Percentiles rank a stretch among this genome's conserved stretches.
phyloP scores from a whole-genome alignment of 2,797 vertebrate species.

The Sebastes steindachneri region DNA sequence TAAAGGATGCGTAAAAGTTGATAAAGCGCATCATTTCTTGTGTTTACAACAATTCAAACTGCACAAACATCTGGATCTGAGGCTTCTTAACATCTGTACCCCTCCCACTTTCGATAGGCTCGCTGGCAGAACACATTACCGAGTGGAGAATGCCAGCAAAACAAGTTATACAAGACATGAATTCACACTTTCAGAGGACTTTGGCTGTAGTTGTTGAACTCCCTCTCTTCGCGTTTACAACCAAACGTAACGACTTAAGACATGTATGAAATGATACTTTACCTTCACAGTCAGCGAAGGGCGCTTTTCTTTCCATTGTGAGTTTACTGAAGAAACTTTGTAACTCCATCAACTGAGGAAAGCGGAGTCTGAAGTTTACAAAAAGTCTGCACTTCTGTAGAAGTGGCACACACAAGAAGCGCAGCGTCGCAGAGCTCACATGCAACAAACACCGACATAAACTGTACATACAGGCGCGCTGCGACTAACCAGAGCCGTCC shows the following conservation, averaged over 20 bases:
- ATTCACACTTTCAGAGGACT: constrained; percentile 39
- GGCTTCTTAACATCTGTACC: constrained; percentile 79
- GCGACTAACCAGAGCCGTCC: constrained; percentile 25
- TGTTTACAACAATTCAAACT: constrained; percentile 52
- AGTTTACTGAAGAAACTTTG: constrained; percentile 75
- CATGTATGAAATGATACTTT: constrained; percentile 43
- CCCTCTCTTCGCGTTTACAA: not conserved
- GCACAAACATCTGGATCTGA: constrained; percentile 81
- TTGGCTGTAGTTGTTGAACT: not conserved
- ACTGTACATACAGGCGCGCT: constrained; percentile 10
- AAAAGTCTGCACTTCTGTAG: constrained; percentile 25
- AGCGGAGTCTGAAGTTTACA: constrained; percentile 59
- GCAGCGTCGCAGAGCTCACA: not conserved
- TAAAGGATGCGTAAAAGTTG: constrained; percentile 6
- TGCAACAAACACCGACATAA: not conserved
- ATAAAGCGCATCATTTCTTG: constrained; percentile 15
- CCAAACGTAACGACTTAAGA: not conserved
- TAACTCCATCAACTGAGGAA: constrained; percentile 77
- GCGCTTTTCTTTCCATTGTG: constrained; percentile 78
- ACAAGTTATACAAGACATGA: constrained; percentile 82
- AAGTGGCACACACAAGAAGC: constrained; percentile 1
- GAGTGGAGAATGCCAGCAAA: constrained; percentile 78
- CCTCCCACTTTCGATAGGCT: constrained; percentile 83
- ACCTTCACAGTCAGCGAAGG: constrained; percentile 75
- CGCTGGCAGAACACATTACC: constrained; percentile 75